Base-by-base conservation (phyloP, 2,797 vertebrate genomes). In the Taenioides sp. region DNA sequence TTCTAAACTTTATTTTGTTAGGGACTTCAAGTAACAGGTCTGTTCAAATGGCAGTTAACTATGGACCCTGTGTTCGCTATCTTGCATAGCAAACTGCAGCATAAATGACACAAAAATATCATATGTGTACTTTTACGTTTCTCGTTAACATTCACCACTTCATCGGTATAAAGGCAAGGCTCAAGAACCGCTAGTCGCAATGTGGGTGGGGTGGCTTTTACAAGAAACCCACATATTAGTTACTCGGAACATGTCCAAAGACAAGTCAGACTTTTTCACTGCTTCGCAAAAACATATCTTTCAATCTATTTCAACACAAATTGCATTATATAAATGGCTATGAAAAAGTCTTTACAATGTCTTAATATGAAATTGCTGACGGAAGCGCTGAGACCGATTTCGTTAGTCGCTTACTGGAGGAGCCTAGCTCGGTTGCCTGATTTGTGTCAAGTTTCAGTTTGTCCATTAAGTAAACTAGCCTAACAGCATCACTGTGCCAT, bases 151-250 rank as follows among this genome's bases (percentile, higher is more conserved):
- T 18, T 61, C 27, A 34, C 17, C 28, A 34, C 27, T 31, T 62
- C 2, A 34, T 40, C 34, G 20, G 14, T 64, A 5, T 43, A n/a
- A 64, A 22, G 14, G 6, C 22, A 23, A 37, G 0, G 5, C 60
- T 62, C n/a, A 47, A 64, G 11, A 64, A 64, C 37, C 62, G 62
- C 62, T 64, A 64, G 11, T 23, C 62, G 12, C n/a, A 62, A 62
- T 25, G n/a, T 43, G 34, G 37, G 62, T 64, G 62, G 37, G n/a
- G 37, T 43, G 14, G 37, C 18, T 47, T 22, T 37, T 14, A 43
- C 6, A 23, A 23, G 62, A 25, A 47, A 43, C 12, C n/a, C 22
- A 64, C 62, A 22, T 22, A 20, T 37, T 37, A 4, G 31, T 37
- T 37, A 59, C 9, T 47, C 12, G 23, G 12, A 23, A 22, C 23